Evolutionary conservation across 2,797 vertebrate species (phyloP), one percentile per base, ranked within the genome.

Genomic region (Typhlichthys eigenmanni): DNA sequence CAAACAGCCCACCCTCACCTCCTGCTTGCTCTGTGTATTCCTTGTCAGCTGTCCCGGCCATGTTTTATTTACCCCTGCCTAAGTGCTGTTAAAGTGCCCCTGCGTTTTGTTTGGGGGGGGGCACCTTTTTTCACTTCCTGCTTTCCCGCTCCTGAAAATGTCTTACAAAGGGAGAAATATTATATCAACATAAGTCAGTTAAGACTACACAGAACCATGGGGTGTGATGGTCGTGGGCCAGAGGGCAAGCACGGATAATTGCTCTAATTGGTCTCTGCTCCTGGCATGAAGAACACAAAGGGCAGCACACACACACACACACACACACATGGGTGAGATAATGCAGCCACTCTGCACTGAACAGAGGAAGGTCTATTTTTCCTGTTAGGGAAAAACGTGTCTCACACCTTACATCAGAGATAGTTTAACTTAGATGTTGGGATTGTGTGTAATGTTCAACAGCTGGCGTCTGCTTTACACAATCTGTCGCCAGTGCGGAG

Each of bases 341-440:
- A 93, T 88, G 59, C 59, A 66, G 71, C 84, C 83, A 9, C 62
- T 67, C 75, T 85, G 32, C 67, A 74, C 56, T 72, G 80, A 83
- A 75, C 79, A 85, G 63, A 75, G 57, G 74, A 77, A 54, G 65
- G 61, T 66, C 75, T 80, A 58, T 91, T 91, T 77, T 85, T 80
- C 67, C 64, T 80, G 69, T 48, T 60, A 66, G 82, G 90, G 90
- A 85, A 95, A 85, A 94, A 84, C 85, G 62, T 92, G 85, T 71
- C 81, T 93, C 80, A 89, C 89, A 82, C 86, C 86, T 93, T 87
- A 76, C 85, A 89, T 89, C 86, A 93, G 82, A 88, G 89, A 91
- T 89, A 90, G 87, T 81, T 85, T 82, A 65, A 88, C 79, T 75
- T 83, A 19, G 64, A 84, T 83, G 86, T 80, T 85, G 83, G 79